These are phyloP conservation scores for Heteronetta atricapilla DNA, from an alignment of 2,113 vertebrate species.

Conservation along the genomic window DNA sequence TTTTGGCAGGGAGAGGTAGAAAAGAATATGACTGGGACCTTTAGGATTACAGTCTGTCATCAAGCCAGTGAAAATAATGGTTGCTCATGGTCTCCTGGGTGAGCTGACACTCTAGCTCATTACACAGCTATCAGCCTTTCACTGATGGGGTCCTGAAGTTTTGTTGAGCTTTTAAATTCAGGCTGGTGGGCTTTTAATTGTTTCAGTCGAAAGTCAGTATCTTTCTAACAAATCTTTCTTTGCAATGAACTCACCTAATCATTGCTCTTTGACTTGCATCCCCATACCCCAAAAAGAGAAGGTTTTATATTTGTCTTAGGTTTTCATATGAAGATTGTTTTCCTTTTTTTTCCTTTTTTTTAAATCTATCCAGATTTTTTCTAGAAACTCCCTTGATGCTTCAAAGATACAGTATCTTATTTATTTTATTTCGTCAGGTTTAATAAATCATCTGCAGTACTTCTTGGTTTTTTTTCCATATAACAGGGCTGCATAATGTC, in stretches of 20 bases:
- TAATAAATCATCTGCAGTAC: not conserved
- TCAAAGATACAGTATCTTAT: not conserved
- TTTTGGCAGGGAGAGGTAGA: not conserved
- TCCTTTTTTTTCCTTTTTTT: not conserved
- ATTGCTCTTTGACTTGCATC: not conserved
- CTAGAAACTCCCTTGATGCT: not conserved
- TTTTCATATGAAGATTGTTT: not conserved
- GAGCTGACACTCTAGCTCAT: not conserved
- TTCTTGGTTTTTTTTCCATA: not conserved
- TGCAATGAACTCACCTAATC: not conserved
- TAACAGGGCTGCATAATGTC: not conserved
- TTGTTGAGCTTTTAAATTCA: not conserved
- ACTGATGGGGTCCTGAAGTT: rapidly evolving
- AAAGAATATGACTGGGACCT: not conserved
- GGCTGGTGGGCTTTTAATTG: not conserved
- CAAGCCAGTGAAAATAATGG: not conserved
- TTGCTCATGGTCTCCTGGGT: not conserved
- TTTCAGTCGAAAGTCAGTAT: not conserved
- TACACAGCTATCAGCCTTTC: not conserved
- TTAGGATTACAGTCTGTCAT: not conserved
- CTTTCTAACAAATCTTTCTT: not conserved
- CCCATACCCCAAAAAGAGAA: not conserved
- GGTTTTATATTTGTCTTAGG: not conserved
- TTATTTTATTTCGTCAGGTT: not conserved
- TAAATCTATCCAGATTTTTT: not conserved